These are phyloP conservation scores for Atractosteus spatula DNA, from an alignment of 2,113 vertebrate genomes.

Conservation along the genomic window DNA sequence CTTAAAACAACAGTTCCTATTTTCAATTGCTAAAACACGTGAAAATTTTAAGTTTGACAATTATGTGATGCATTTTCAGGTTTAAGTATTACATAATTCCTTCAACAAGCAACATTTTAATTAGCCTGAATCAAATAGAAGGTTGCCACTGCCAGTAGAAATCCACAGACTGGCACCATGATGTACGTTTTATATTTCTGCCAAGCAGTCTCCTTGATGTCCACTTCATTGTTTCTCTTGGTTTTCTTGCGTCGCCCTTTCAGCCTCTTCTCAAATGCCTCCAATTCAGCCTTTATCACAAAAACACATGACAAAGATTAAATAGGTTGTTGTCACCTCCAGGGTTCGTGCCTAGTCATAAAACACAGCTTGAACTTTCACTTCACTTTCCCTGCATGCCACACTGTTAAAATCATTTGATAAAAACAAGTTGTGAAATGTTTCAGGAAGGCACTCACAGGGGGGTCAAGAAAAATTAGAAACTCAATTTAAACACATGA, in stretches of 20 bases:
- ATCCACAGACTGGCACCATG: conserved; percentile 65
- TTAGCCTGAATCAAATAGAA: conserved; percentile 68
- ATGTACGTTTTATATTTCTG: conserved; percentile 69
- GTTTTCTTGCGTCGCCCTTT: conserved; percentile 84
- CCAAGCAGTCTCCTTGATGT: conserved; percentile 65
- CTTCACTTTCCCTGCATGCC: background rate
- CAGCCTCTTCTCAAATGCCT: conserved; percentile 91
- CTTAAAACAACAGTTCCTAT: background rate
- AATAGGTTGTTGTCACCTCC: background rate
- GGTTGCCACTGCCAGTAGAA: conserved; percentile 60
- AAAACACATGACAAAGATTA: conserved; percentile 2
- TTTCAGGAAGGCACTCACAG: conserved; percentile 7
- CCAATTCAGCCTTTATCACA: conserved; percentile 81
- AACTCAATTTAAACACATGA: background rate
- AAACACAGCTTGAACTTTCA: conserved; percentile 3
- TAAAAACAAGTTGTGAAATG: conserved; percentile 12
- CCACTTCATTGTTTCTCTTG: conserved; percentile 74
- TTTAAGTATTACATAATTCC: no score
- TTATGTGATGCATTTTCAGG: no score
- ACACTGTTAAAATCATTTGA: conserved; percentile 8
- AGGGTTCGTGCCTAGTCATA: background rate
- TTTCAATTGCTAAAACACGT: no score
- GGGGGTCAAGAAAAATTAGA: background rate
- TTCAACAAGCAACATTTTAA: conserved; percentile 2
- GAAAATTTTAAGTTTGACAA: no score